Percentiles rank a stretch among this genome's conserved stretches.
Evolutionary conservation across 2,888 invertebrate genomes (phyloP).

Genomic region (Odontothrips loti): DNA sequence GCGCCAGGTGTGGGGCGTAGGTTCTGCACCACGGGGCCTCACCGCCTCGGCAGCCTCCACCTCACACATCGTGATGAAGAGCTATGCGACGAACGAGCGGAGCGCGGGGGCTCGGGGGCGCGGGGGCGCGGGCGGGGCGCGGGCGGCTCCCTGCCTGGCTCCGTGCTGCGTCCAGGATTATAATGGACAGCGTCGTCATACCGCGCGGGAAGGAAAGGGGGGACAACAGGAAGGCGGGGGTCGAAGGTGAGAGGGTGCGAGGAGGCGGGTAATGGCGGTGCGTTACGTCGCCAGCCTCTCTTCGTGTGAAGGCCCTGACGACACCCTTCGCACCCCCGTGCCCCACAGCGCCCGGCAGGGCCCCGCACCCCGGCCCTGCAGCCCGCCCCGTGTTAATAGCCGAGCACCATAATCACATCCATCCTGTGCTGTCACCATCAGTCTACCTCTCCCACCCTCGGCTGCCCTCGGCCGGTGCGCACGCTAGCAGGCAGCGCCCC

Average conservation of each 20-base stretch:
- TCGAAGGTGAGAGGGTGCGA: not conserved
- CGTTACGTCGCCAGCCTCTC: not conserved
- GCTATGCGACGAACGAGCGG: not conserved
- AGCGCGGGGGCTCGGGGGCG: no score
- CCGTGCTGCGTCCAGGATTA: no score
- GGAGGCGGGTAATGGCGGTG: slow-evolving; percentile 1
- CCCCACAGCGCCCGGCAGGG: not conserved
- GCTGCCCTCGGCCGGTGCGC: not conserved
- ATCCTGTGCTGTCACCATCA: slow-evolving; percentile 19
- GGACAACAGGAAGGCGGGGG: not conserved
- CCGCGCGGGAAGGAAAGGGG: not conserved
- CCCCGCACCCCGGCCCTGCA: not conserved
- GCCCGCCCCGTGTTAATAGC: not conserved
- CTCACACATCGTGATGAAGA: not conserved
- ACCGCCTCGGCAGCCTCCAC: no score
- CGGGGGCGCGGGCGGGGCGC: no score
- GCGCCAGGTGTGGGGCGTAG: no score
- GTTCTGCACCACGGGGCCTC: no score
- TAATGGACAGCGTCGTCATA: not conserved
- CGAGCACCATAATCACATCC: slow-evolving; percentile 20
- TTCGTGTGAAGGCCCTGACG: no score
- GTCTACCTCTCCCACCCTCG: not conserved
- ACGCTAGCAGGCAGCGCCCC: not conserved
- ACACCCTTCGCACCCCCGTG: no score
- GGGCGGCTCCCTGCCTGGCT: no score